Evolutionary conservation across 1,140 invertebrate species (phyloP).

Genomic region (Ceratina calcarata): DNA sequence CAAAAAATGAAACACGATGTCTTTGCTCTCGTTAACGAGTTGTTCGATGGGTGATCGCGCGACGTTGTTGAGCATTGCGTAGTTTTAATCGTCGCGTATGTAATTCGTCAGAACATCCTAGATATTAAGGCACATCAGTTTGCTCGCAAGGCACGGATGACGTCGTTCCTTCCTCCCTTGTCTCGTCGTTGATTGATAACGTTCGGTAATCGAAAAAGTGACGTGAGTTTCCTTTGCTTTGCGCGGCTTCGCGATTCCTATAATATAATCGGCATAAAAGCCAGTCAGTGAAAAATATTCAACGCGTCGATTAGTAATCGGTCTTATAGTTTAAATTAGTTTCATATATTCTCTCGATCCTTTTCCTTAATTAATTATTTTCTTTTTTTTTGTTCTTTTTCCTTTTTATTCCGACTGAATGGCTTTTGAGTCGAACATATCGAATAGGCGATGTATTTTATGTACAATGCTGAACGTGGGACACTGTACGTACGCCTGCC

Average conservation of each 20-base stretch:
- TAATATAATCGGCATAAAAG: slow-evolving; percentile 32
- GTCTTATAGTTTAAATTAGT: slow-evolving; percentile 5
- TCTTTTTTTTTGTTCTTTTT: not conserved
- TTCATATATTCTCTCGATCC: not conserved
- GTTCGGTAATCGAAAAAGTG: slow-evolving; percentile 3
- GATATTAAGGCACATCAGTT: slow-evolving; percentile 40
- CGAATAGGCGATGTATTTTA: slow-evolving; percentile 24
- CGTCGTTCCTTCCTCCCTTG: not conserved
- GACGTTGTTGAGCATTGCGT: slow-evolving; percentile 4
- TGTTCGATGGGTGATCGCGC: not conserved
- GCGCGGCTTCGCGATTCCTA: slow-evolving; percentile 31
- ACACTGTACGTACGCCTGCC: slow-evolving; percentile 15
- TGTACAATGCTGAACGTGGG: slow-evolving; percentile 31
- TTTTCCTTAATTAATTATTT: too few species aligned
- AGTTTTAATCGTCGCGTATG: not conserved
- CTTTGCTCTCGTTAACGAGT: not conserved
- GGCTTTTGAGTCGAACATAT: slow-evolving; percentile 36
- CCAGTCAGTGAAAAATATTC: slow-evolving; percentile 24
- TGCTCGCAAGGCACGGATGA: slow-evolving; percentile 41
- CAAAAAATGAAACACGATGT: not conserved
- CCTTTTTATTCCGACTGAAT: slow-evolving; percentile 2
- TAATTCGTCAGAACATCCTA: not conserved
- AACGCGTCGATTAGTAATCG: slow-evolving; percentile 13
- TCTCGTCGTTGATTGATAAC: slow-evolving; percentile 7
- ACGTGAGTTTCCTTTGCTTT: slow-evolving; percentile 39